A percentile compares a stretch with the other conserved stretches of the same genome.
These are phyloP conservation scores for Torymus aiolomorphi DNA, from an alignment of 2,888 invertebrate genomes.

Conservation along the genomic window DNA sequence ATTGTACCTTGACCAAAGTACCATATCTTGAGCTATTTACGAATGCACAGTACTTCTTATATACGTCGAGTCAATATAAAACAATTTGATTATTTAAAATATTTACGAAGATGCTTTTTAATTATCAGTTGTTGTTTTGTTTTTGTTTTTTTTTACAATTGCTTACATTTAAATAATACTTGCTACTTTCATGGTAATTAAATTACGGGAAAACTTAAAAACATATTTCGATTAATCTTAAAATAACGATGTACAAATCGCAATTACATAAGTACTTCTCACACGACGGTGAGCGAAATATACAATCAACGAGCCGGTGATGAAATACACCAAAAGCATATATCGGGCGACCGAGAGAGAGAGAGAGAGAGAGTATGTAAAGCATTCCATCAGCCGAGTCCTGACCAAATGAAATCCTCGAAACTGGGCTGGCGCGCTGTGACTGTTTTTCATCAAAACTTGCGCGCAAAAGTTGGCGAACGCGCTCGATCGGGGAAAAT, in stretches of 20 bases:
- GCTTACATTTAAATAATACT: slow-evolving; percentile 51
- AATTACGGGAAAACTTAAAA: slow-evolving; percentile 21
- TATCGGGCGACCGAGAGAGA: no score
- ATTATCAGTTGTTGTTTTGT: slow-evolving; percentile 36
- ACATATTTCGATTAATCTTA: slow-evolving; percentile 5
- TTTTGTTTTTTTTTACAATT: slow-evolving; percentile 45
- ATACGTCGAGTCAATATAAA: slow-evolving; percentile 47
- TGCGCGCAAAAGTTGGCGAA: no score
- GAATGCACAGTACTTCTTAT: slow-evolving; percentile 43
- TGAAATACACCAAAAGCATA: slow-evolving; percentile 13
- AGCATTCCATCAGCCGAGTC: no score
- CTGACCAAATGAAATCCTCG: no score
- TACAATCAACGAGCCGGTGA: slow-evolving; percentile 12
- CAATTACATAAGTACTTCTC: slow-evolving; percentile 43
- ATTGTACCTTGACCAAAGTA: slow-evolving; percentile 55
- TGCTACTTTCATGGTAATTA: slow-evolving; percentile 24
- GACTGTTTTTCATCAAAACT: no score
- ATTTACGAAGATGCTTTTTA: slow-evolving; percentile 50
- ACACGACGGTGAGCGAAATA: not conserved
- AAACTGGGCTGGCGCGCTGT: no score
- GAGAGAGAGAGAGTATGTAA: no score
- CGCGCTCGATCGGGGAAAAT: slow-evolving; percentile 7
- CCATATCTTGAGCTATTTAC: slow-evolving; percentile 38
- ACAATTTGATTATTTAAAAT: slow-evolving; percentile 55
- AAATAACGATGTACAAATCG: slow-evolving; percentile 40